Conservation (phyloP, 2,113 vertebrate species). For the Sclerurus mexicanus region DNA sequence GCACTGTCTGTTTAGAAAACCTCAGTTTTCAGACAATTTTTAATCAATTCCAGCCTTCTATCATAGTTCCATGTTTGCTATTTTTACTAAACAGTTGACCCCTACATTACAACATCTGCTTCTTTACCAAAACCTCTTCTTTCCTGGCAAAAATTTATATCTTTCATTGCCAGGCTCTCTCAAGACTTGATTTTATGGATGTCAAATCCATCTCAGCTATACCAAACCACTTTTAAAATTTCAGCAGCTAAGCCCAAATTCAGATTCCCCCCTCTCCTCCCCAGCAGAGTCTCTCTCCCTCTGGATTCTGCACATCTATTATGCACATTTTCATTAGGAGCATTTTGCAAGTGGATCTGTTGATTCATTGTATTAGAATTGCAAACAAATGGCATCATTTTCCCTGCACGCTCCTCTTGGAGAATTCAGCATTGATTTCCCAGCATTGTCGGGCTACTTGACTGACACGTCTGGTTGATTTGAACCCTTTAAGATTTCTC, state of each 20-base stretch:
- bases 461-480: conserved; percentile 67
- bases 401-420: conserved; percentile 22
- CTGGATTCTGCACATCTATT: background rate
- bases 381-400: conserved; percentile 76
- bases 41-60: background rate
- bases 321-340: conserved; percentile 63
- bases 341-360: conserved; percentile 69
- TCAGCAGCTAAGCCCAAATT: background rate
- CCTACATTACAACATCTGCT: background rate
- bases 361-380: conserved; percentile 75
- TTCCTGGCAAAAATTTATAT: background rate
- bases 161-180: background rate
- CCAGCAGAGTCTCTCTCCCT: background rate
- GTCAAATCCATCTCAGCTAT: background rate
- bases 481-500: conserved; percentile 44
- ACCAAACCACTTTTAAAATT: background rate
- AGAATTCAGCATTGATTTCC: conserved; percentile 69
- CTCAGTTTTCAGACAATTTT: background rate
- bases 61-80: fast-evolving
- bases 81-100: background rate
- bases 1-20: background rate
- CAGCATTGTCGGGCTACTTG: conserved; percentile 53
- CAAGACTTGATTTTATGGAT: background rate
- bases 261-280: background rate
- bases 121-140: background rate